Conservation (phyloP, 2,113 vertebrate genomes). For the Gymnogyps californianus region DNA sequence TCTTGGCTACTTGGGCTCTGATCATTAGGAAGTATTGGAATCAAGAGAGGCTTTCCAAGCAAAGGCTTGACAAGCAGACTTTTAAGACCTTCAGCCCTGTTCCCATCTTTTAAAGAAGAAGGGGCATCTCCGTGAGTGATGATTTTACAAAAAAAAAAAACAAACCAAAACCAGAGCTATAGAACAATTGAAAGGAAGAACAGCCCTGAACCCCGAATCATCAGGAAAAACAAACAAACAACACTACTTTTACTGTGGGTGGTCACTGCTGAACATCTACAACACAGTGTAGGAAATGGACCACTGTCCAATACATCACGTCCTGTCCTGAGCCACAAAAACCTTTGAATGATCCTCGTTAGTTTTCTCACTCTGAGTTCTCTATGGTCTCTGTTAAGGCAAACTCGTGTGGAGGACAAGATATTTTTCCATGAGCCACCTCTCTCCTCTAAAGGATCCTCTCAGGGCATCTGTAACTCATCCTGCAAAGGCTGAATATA, state of each 20-base stretch:
- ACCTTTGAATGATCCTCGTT: neutral
- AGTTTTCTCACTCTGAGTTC: neutral
- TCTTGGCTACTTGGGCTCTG: neutral
- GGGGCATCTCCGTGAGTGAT: neutral
- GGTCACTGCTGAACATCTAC: neutral
- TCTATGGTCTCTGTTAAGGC: neutral
- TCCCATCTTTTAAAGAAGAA: neutral
- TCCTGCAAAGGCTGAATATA: neutral
- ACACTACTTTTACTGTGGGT: neutral
- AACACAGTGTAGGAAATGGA: neutral
- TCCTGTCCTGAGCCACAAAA: neutral
- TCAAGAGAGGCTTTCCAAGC: neutral
- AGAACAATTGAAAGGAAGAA: neutral
- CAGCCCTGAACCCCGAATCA: neutral
- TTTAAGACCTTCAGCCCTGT: neutral
- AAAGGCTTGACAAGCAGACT: neutral
- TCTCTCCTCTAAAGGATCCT: neutral
- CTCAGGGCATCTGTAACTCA: neutral
- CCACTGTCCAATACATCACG: neutral
- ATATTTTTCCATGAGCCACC: neutral
- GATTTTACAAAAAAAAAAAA: neutral
- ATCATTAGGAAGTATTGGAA: neutral
- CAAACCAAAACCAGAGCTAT: neutral
- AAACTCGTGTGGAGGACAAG: neutral
- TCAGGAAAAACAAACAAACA: neutral